Evolutionary conservation across 1,140 invertebrate species (phyloP).

Genomic region (Acarapis woodi): DNA sequence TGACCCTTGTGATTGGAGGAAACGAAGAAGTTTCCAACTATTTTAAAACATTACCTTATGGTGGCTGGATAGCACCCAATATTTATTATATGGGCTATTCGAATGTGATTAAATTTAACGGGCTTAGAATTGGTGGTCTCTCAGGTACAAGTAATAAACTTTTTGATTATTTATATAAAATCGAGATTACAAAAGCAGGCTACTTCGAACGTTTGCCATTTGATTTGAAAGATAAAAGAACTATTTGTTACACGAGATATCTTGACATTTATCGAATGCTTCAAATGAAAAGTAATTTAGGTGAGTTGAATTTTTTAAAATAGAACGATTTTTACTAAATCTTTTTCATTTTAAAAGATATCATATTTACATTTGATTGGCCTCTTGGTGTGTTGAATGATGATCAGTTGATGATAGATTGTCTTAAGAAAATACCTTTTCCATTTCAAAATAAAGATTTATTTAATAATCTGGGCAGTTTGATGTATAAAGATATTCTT

Average conservation of each 20-base stretch:
- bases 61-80: conserved; percentile 95
- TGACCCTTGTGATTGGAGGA: conserved; percentile 88
- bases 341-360: conserved; percentile 34
- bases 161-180: too few relatives aligned
- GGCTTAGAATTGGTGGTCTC: conserved; percentile 64
- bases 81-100: conserved; percentile 87
- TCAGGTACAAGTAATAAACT: conserved; percentile 80
- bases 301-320: conserved; percentile 73
- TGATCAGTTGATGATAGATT: conserved; percentile 44
- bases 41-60: conserved; percentile 76
- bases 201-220: conserved; percentile 9
- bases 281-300: conserved; percentile 32
- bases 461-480: conserved; percentile 45
- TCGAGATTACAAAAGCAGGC: conserved; percentile 5
- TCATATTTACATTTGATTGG: conserved; percentile 92
- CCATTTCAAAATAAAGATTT: conserved; percentile 60
- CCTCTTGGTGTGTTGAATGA: conserved; percentile 55
- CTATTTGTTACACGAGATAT: conserved; percentile 74
- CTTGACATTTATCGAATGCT: conserved; percentile 56
- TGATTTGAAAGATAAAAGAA: conserved; percentile 23
- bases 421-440: conserved; percentile 48
- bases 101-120: conserved; percentile 49
- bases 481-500: too few relatives aligned
- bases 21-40: conserved; percentile 97
- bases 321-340: conserved; percentile 96